Base-by-base conservation (phyloP, 1,140 invertebrate species). In the Rhyacophila brunnea region DNA sequence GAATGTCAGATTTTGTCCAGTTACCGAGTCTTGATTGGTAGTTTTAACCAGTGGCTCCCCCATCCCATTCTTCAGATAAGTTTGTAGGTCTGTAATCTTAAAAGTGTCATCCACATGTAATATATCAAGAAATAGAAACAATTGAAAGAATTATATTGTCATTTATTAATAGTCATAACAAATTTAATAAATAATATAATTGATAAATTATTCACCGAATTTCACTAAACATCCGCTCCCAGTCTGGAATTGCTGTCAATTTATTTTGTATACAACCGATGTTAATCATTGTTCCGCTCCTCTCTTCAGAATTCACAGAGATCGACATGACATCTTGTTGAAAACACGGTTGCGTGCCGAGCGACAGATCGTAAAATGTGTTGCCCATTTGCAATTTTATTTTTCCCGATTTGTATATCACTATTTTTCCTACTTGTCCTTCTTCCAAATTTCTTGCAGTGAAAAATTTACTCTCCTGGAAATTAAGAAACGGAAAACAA, bases 341-440 rank as follows among this genome's bases (percentile, higher is more conserved):
- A 48, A 77, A 79, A 14, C 73, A 73, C 17, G 75, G 60, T 35
- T 75, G 70, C 4, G 74, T 67, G 4, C 75, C 77, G 60, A 72
- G 60, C 20, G 70, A 66, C 62, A 84, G 72, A 68, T 83, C 81
- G 62, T 83, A 83, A 2, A 68, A 64, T 0, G 78, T 79, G 36
- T 82, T 75, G 0, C 83, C 83, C 0, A 85, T 67, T 2, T 72
- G 51, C 6, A 84, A 66, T 46, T 77, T 80, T 32, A 81, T 74
- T 36, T 78, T 75, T 1, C 83, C 83, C 0, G 83, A 84, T 13
- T 74, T 74, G 60, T 80, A 77, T 0, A 83, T 68, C 34, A 77
- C 66, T 44, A 85, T 68, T 66, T 79, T 83, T 3, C 83, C 83
- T 42, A 84, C 80, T 51, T 74, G 74, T 1, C 83, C 83, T 47